These are phyloP conservation scores for Hypanus sabinus DNA, from an alignment of 2,113 vertebrate genomes.

Conservation along the genomic window DNA sequence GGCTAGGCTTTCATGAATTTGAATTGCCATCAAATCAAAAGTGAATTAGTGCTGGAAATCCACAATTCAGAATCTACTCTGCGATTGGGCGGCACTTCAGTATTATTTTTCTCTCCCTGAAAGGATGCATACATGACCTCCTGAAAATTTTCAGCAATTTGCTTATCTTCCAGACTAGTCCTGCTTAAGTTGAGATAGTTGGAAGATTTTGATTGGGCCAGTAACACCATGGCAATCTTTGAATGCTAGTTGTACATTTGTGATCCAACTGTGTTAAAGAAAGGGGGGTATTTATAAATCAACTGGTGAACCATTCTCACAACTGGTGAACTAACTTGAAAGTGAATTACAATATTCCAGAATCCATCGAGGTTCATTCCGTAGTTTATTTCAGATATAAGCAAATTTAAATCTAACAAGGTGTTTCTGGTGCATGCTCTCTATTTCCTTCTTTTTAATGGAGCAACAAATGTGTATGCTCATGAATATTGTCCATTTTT, in stretches of 20 bases:
- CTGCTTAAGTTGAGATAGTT: background rate
- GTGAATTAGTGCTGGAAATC: too few relatives aligned
- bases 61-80: too few relatives aligned
- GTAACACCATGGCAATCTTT: background rate
- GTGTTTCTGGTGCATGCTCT: background rate
- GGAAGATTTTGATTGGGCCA: background rate
- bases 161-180: too few relatives aligned
- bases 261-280: background rate
- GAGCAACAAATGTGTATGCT: background rate
- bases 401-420: background rate
- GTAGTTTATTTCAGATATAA: background rate
- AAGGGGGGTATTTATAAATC: background rate
- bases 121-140: too few relatives aligned
- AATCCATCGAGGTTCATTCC: background rate
- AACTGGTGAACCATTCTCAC: background rate
- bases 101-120: too few relatives aligned
- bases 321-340: background rate
- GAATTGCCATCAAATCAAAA: too few relatives aligned
- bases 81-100: too few relatives aligned
- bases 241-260: background rate
- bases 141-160: too few relatives aligned
- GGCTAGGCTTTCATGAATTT: too few relatives aligned
- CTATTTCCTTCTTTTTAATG: too few relatives aligned
- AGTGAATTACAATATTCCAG: background rate
- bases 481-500: background rate